A percentile compares a stretch with the other conserved stretches of the same genome.
Conservation (phyloP, 2,113 vertebrate genomes). For the Microcebus lehilahytsara region DNA sequence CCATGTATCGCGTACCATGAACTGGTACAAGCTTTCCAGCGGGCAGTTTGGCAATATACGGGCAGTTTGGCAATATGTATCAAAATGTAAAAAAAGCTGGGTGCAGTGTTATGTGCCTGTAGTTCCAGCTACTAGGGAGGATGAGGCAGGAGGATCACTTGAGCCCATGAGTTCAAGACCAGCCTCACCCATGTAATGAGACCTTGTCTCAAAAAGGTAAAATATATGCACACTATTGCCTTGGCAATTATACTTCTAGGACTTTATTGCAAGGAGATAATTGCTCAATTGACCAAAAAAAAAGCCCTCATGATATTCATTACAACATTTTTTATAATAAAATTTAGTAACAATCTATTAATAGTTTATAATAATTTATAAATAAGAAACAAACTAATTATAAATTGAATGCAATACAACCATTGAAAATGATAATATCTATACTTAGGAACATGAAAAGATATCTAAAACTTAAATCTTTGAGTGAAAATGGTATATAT, state of each 20-base stretch:
- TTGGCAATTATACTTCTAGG: neutral
- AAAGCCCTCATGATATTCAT: neutral
- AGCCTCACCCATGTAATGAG: neutral
- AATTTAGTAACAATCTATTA: neutral
- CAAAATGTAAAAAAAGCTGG: neutral
- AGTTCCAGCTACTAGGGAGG: neutral
- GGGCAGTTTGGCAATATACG: neutral
- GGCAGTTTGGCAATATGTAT: neutral
- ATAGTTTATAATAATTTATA: neutral
- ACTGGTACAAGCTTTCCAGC: neutral
- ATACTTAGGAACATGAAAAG: neutral
- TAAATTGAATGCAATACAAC: neutral
- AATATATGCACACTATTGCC: neutral
- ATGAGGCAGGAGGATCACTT: neutral
- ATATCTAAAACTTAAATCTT: neutral
- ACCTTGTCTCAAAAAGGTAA: neutral
- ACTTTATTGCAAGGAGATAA: neutral
- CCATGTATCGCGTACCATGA: neutral
- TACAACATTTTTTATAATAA: neutral
- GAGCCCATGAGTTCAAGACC: neutral
- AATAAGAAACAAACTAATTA: neutral
- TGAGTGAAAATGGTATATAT: neutral
- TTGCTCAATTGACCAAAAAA: neutral
- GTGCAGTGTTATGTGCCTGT: neutral
- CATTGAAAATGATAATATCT: conserved; percentile 31